Conservation (phyloP, 2,113 vertebrate genomes). For the Coracopsis vasa region DNA sequence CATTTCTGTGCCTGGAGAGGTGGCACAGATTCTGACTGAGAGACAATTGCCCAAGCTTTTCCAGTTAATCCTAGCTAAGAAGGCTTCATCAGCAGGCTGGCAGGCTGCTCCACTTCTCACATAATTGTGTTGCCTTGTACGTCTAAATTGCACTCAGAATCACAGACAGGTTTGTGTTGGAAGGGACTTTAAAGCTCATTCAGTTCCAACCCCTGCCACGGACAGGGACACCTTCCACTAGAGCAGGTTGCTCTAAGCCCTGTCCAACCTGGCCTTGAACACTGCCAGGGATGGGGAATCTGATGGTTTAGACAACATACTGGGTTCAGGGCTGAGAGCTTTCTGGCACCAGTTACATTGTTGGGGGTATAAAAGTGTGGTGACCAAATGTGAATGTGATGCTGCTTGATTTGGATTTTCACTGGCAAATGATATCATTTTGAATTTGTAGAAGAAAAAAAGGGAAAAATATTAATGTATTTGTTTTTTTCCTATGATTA, state of each 20-base stretch:
- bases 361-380: neutral
- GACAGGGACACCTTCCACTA: neutral
- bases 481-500: neutral
- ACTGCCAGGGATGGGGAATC: neutral
- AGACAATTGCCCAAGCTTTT: neutral
- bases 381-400: neutral
- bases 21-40: neutral
- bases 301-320: neutral
- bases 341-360: neutral
- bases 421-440: neutral
- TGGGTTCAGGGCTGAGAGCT: neutral
- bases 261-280: neutral
- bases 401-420: neutral
- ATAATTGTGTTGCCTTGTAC: fast-evolving
- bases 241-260: neutral
- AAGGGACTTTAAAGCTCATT: neutral
- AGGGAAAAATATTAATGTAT: neutral
- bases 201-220: neutral
- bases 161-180: neutral
- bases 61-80: neutral
- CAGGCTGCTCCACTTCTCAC: neutral
- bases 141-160: neutral
- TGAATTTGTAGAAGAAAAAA: neutral
- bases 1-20: neutral
- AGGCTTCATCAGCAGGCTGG: neutral